Base-by-base conservation (phyloP, 2,113 vertebrate genomes). In the Lamprologus ornatipinnis region DNA sequence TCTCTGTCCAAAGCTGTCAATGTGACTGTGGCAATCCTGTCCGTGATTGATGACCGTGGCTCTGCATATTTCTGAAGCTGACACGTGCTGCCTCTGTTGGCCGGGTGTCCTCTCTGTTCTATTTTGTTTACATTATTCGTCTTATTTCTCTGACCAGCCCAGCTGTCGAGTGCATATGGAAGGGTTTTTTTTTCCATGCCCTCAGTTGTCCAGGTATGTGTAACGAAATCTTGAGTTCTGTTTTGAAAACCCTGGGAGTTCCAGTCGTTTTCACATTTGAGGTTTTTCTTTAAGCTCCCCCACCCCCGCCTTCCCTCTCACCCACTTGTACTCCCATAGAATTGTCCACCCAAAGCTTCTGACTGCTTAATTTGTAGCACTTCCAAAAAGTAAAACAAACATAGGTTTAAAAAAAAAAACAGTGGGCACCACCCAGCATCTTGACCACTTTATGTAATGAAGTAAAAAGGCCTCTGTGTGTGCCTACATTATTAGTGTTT, bases 121-220 rank as follows among this genome's bases (percentile, higher is more conserved):
- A 78, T 86, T 92, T 87, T 87, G 85, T 90, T 91, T 83, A 93
- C 85, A 91, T 94, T 91, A 93, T 89, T 94, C 82, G 82, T 94
- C 88, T 94, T 92, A 93, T 93, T 93, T 85, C 57, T 90, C 65
- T 78, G 55, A 91, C 86, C 84, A 75, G 31, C 63, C 87, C 91
- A 88, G 85, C 86, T 89, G 89, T 47, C 23, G 47, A 87, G 47
- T 83, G 58, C 84, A 78, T 51, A 78, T 89, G 83, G 90, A 91
- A 87, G 85, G 94, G 91, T 1, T 85, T 93, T 65, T 26, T 58
- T 96, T 96, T 96, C 96, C 95, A 96, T 96, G 92, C 90, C 88
- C 92, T 96, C 91, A 95, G 94, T 87, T 93, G 92, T 93, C 91
- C 95, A 96, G 95, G 96, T 96, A 96, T 96, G 95, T 94, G 95